Percentiles rank a stretch among this genome's conserved stretches.
phyloP scores from a whole-genome alignment of 2,888 invertebrate genomes.

The Loripinus fragilis region DNA sequence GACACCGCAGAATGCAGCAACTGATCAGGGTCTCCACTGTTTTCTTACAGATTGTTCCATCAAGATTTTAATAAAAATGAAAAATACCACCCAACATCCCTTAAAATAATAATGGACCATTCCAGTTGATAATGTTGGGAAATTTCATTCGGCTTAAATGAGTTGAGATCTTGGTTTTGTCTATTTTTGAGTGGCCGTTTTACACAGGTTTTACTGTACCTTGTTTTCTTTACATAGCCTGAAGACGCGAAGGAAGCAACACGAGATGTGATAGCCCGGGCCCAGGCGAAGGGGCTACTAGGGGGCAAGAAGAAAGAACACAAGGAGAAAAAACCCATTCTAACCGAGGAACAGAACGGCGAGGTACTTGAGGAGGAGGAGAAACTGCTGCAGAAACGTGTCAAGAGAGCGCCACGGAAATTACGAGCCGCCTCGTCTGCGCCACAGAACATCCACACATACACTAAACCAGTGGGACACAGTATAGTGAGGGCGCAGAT shows the following conservation, averaged over 20 bases:
- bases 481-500: conserved; percentile 58
- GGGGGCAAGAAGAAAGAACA: conserved; percentile 63
- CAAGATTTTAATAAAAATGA: too few relatives aligned
- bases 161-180: too few relatives aligned
- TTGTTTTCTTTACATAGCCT: conserved; percentile 69
- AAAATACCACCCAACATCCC: too few relatives aligned
- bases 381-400: conserved; percentile 61
- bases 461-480: conserved; percentile 51
- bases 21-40: too few relatives aligned
- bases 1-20: too few relatives aligned
- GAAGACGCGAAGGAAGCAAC: conserved; percentile 78
- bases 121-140: too few relatives aligned
- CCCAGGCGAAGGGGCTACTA: conserved; percentile 72
- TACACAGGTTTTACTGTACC: too few relatives aligned
- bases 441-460: conserved; percentile 37
- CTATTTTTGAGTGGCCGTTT: too few relatives aligned
- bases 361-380: conserved; percentile 50
- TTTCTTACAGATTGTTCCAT: too few relatives aligned
- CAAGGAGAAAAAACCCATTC: conserved; percentile 38
- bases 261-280: conserved; percentile 76
- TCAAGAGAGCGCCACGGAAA: conserved; percentile 61
- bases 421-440: conserved; percentile 52
- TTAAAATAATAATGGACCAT: too few relatives aligned
- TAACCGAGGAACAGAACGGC: conserved; percentile 46
- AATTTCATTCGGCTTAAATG: too few relatives aligned